Base-by-base conservation (phyloP, 2,113 vertebrate genomes). In the Prunella himalayana region DNA sequence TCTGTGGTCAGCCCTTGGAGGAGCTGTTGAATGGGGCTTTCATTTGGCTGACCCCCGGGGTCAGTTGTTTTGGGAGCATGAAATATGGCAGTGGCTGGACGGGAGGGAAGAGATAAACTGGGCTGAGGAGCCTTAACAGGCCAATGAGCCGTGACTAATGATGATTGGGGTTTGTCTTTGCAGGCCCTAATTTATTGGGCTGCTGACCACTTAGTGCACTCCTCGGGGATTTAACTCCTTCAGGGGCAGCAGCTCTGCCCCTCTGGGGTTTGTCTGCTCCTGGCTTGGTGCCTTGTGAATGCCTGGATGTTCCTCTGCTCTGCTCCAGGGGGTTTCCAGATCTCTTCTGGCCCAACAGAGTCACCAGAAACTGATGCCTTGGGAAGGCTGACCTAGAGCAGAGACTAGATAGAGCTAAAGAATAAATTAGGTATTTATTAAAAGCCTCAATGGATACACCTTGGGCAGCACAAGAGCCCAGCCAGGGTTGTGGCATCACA, bases 1-100 rank as follows among this genome's bases (percentile, higher is more conserved):
- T 95, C 96, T 91, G 56, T 60, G 96, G 92, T 9, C n/a, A 95
- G 98, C 83, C 97, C 97, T 91, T 20, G 65, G 78, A 94, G 94
- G 98, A 98, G 98, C 99, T 98, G 98, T 97, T 98, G 98, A 98
- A 99, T 96, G 93, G 96, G 97, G 94, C 98, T 98, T 98, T 99
- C 98, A 98, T 98, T 99, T 94, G 81, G 87, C 92, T 98, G 98
- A 98, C 99, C 98, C 98, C 96, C 1, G 75, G 97, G 98, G 98
- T 98, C 98, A 98, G 96, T 95, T 98, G 97, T 98, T 98, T 97
- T 98, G 98, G 97, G 98, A 98, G 98, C 96, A 97, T 99, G 98
- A 99, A 99, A 99, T 98, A 99, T 98, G 98, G 98, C 97, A n/a
- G 96, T 97, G 87, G 97, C 95, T 96, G 97, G 97, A 96, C 98